A percentile compares a stretch with the other conserved stretches of the same genome.
phyloP scores from a whole-genome alignment of 2,888 invertebrate genomes.

The Protophormia terraenovae region DNA sequence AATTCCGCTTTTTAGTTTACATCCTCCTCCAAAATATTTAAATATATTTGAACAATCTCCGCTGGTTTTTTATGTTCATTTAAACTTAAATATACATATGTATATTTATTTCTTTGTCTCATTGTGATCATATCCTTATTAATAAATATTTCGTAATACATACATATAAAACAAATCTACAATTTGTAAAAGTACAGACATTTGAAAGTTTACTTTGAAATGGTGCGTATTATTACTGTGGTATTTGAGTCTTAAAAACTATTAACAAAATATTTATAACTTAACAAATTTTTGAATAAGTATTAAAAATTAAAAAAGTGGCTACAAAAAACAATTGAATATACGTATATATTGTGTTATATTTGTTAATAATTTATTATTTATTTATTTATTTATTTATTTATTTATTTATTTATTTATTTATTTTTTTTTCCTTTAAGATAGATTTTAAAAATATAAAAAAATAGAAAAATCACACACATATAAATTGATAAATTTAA shows the following conservation, averaged over 20 bases:
- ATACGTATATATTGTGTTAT: neutral
- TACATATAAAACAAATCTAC: neutral
- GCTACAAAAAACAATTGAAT: neutral
- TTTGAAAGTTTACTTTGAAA: too few species aligned
- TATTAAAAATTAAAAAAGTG: neutral
- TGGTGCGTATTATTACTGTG: neutral
- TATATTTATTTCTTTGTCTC: too few species aligned
- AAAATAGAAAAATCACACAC: slow-evolving; percentile 31
- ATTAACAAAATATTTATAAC: neutral
- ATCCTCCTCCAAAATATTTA: too few species aligned
- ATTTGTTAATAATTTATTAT: slow-evolving; percentile 9
- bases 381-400: neutral
- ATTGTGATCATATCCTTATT: too few species aligned
- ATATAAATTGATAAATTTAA: slow-evolving; percentile 34
- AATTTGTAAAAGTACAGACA: neutral
- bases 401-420: neutral
- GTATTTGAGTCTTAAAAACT: neutral
- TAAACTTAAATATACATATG: too few species aligned
- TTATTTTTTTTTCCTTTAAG: neutral
- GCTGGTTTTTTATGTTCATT: too few species aligned
- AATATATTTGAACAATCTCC: too few species aligned
- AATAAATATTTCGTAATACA: too few species aligned
- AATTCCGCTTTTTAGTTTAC: too few species aligned
- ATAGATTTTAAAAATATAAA: slow-evolving; percentile 36
- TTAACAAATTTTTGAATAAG: slow-evolving; percentile 3